phyloP scores from a whole-genome alignment of 2,797 vertebrate genomes.

The Enteromius viviparus region DNA sequence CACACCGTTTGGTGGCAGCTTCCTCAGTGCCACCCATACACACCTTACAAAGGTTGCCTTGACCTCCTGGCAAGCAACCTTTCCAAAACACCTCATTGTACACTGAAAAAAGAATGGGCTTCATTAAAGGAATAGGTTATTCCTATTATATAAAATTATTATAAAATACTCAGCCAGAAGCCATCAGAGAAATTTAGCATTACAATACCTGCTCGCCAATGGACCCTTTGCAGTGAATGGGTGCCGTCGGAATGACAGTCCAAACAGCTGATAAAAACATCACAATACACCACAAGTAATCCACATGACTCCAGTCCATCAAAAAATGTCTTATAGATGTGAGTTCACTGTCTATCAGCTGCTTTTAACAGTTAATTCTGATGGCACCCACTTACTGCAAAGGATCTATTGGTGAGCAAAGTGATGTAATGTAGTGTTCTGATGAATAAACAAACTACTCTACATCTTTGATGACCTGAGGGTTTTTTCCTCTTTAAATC shows the following conservation, averaged over 20 bases:
- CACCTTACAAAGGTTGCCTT: constrained; percentile 87
- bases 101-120: constrained; percentile 66
- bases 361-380: not conserved
- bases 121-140: not conserved
- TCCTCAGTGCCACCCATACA: constrained; percentile 85
- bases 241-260: not conserved
- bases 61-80: constrained; percentile 87
- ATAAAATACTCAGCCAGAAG: too few relatives aligned
- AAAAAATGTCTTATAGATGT: not conserved
- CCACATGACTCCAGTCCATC: not conserved
- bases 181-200: not conserved
- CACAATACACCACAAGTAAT: not conserved
- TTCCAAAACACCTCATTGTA: constrained; percentile 89
- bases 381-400: not conserved
- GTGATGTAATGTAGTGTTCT: not conserved
- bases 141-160: not conserved
- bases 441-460: not conserved
- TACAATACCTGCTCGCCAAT: not conserved
- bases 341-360: not conserved
- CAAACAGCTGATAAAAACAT: not conserved
- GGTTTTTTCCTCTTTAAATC: not conserved
- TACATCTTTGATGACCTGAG: not conserved
- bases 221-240: not conserved
- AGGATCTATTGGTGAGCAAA: not conserved
- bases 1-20: constrained; percentile 83